These are phyloP conservation scores for Cranoglanis bouderius DNA, from an alignment of 2,113 vertebrate species.

Conservation along the genomic window DNA sequence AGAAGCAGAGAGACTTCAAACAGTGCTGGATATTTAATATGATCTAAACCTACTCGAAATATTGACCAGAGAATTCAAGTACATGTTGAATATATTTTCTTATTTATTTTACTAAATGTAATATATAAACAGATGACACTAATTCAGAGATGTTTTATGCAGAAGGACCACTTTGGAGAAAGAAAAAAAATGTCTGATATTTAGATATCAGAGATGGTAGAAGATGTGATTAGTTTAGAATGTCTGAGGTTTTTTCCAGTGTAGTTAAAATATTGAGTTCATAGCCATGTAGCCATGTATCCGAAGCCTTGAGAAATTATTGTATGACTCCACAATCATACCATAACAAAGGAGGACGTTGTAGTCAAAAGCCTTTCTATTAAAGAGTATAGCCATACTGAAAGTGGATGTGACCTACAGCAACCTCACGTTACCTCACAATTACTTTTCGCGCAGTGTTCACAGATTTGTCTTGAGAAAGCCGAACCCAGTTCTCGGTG, in stretches of 20 bases:
- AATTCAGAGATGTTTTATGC: slow-evolving; percentile 64
- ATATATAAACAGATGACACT: slow-evolving; percentile 61
- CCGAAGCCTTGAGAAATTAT: slow-evolving; percentile 8
- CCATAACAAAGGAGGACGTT: neutral
- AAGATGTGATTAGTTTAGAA: slow-evolving; percentile 29
- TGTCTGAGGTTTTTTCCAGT: neutral
- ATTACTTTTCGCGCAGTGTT: slow-evolving; percentile 18
- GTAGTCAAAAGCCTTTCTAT: slow-evolving; percentile 17
- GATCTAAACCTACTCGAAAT: slow-evolving; percentile 50
- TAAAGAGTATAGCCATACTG: slow-evolving; percentile 48
- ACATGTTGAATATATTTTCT: slow-evolving; percentile 60
- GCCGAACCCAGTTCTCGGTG: slow-evolving; percentile 7
- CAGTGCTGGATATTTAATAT: slow-evolving; percentile 40
- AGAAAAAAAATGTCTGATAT: slow-evolving; percentile 42
- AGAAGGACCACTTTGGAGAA: slow-evolving; percentile 47
- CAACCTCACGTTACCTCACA: slow-evolving; percentile 26
- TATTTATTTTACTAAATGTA: slow-evolving; percentile 67
- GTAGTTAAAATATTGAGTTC: neutral
- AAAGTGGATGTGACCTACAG: slow-evolving; percentile 35
- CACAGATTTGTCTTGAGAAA: slow-evolving; percentile 30
- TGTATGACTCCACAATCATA: neutral
- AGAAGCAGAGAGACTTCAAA: slow-evolving; percentile 34
- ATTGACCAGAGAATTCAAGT: slow-evolving; percentile 45
- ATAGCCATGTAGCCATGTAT: slow-evolving; percentile 21
- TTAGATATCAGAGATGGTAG: slow-evolving; percentile 52